A percentile compares a stretch with the other conserved stretches of the same genome.
These are phyloP conservation scores for Empidonax traillii DNA, from an alignment of 2,113 vertebrate species.

Conservation along the genomic window DNA sequence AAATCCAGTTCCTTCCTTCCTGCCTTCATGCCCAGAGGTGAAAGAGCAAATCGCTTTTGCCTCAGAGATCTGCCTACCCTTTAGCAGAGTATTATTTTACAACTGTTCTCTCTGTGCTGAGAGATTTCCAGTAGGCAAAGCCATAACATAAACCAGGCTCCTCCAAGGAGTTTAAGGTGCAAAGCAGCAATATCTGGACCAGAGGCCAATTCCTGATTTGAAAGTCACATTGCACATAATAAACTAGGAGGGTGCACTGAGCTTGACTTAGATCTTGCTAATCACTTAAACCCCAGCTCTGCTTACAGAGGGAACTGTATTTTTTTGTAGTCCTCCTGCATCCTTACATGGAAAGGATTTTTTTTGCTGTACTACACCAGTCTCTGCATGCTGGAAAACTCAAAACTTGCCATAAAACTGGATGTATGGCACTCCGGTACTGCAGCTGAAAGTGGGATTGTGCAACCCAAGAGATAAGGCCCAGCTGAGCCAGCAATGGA, in stretches of 20 bases:
- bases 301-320: neutral
- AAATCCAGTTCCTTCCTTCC: slow-evolving; percentile 29
- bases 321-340: neutral
- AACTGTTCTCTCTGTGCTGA: neutral
- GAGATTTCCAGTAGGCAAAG: neutral
- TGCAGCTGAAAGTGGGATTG: neutral
- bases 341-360: slow-evolving; percentile 27
- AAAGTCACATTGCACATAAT: neutral
- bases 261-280: slow-evolving; percentile 28
- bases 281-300: slow-evolving; percentile 8
- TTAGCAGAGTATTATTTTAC: neutral
- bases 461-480: slow-evolving; percentile 8
- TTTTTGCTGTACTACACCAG: neutral
- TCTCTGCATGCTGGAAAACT: neutral
- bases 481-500: neutral
- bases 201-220: neutral
- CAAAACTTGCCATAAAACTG: neutral
- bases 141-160: neutral
- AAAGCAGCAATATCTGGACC: neutral
- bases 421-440: neutral
- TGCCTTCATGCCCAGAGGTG: neutral
- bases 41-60: slow-evolving; percentile 11
- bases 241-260: neutral
- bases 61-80: neutral
- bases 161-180: neutral